Conservation (phyloP, 2,797 vertebrate species). For the Sebastes baramenuke region DNA sequence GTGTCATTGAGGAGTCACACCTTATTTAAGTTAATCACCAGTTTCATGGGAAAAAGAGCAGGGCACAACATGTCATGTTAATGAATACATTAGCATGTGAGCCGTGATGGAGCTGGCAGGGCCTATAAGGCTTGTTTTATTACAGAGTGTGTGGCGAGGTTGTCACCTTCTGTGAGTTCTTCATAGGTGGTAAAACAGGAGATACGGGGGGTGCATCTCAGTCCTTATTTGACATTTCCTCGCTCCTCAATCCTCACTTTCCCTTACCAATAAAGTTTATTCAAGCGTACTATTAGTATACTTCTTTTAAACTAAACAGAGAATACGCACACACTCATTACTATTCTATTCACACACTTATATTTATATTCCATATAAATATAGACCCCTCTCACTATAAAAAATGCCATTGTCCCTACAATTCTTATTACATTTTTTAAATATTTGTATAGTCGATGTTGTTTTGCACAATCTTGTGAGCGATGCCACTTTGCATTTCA, state of each 20-base stretch:
- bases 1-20: constrained; percentile 11
- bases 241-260: background rate
- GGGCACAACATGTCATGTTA: background rate
- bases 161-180: background rate
- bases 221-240: background rate
- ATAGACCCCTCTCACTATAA: too few relatives aligned
- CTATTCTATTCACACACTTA: too few relatives aligned
- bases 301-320: too few relatives aligned
- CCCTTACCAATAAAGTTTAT: too few relatives aligned
- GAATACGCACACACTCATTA: too few relatives aligned
- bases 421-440: too few relatives aligned
- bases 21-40: constrained; percentile 13
- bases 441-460: too few relatives aligned
- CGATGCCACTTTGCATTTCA: too few relatives aligned
- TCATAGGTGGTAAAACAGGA: background rate
- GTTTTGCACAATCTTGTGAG: too few relatives aligned
- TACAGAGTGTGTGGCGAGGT: background rate
- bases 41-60: background rate
- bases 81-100: constrained; percentile 23
- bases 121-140: background rate
- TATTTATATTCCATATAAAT: too few relatives aligned
- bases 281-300: too few relatives aligned
- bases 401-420: too few relatives aligned
- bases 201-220: background rate
- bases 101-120: background rate